These are phyloP conservation scores for Chascanopsetta lugubris DNA, from an alignment of 2,113 vertebrate genomes.

Conservation along the genomic window DNA sequence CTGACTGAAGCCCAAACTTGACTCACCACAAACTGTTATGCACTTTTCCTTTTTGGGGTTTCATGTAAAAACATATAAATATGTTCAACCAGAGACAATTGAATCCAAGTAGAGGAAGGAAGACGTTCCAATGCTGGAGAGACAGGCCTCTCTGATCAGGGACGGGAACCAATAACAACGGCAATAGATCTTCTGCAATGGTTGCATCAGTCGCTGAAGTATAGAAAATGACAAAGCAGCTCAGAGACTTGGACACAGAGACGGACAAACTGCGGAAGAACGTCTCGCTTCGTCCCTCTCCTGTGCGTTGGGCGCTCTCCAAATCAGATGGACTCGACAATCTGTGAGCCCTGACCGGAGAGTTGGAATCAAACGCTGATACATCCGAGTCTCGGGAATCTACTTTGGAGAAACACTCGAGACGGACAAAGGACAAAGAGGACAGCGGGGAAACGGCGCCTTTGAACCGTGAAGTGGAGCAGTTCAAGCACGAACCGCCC, in stretches of 20 bases:
- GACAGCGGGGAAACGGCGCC: conserved; percentile 12
- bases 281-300: conserved; percentile 2
- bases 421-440: conserved; percentile 33
- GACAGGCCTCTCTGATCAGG: conserved; percentile 9
- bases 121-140: conserved; percentile 6
- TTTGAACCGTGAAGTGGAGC: conserved; percentile 29
- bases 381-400: conserved; percentile 9
- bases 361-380: conserved; percentile 61
- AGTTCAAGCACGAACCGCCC: conserved; percentile 39
- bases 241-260: background rate
- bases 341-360: conserved; percentile 44
- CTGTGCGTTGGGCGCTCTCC: conserved; percentile 27
- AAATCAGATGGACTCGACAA: conserved; percentile 41
- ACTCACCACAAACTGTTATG: conserved; percentile 38
- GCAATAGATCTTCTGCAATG: conserved; percentile 11
- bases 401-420: conserved; percentile 35
- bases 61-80: background rate
- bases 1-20: conserved; percentile 9
- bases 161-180: conserved; percentile 10
- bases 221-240: conserved; percentile 18
- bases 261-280: conserved; percentile 13
- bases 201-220: conserved; percentile 11
- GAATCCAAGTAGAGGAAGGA: conserved; percentile 29
- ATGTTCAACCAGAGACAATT: conserved; percentile 26
- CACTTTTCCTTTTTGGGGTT: conserved; percentile 43